Conservation (phyloP, 2,113 vertebrate genomes). For the Brachionichthys hirsutus region DNA sequence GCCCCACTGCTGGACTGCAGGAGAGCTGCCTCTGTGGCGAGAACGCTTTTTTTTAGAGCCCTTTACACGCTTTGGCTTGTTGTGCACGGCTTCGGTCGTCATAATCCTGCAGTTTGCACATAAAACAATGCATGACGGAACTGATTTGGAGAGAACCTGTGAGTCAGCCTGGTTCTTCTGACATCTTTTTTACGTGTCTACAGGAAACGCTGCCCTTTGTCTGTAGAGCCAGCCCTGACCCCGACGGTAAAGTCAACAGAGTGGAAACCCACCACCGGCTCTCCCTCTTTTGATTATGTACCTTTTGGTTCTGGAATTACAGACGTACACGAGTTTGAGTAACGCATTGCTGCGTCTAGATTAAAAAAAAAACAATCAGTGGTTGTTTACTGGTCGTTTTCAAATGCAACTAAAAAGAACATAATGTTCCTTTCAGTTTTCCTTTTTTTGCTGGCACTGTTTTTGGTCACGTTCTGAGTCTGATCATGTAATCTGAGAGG, state of each 20-base stretch:
- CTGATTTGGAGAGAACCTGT: not conserved
- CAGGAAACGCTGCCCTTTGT: conserved; percentile 66
- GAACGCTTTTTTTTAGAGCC: too few relatives aligned
- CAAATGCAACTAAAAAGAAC: not conserved
- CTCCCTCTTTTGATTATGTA: conserved; percentile 34
- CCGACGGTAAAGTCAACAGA: conserved; percentile 56
- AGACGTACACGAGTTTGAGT: conserved; percentile 21
- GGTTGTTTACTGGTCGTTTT: conserved; percentile 12
- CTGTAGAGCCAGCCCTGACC: conserved; percentile 50
- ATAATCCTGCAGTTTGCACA: not conserved
- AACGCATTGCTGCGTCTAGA: conserved; percentile 11
- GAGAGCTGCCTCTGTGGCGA: conserved; percentile 19
- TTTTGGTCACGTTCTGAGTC: not conserved
- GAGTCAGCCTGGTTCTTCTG: conserved; percentile 10
- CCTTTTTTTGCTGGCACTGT: not conserved
- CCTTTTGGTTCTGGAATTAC: conserved; percentile 18
- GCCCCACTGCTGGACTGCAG: conserved; percentile 18
- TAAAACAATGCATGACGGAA: conserved; percentile 4
- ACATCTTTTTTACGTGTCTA: conserved; percentile 35
- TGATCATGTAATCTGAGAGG: conserved; percentile 6
- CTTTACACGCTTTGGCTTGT: not conserved
- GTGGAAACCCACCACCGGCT: conserved; percentile 11
- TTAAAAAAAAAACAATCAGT: conserved; percentile 3
- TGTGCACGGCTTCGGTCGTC: not conserved
- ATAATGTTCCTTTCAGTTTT: not conserved